These are phyloP conservation scores for Silurus meridionalis DNA, from an alignment of 2,113 vertebrate genomes.

Conservation along the genomic window DNA sequence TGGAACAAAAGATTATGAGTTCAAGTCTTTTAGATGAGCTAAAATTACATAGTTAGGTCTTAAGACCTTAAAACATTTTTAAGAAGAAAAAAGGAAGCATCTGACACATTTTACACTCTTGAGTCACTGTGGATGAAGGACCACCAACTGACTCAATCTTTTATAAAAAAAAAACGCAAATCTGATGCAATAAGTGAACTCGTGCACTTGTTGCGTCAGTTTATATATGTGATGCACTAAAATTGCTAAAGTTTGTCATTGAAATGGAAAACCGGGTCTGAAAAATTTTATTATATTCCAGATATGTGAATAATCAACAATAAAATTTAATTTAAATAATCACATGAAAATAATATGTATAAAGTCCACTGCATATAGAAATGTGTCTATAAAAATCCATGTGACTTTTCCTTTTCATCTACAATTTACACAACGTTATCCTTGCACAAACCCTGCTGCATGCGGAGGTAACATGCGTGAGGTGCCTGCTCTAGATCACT, in stretches of 20 bases:
- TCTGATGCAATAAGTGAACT: not conserved
- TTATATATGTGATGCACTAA: not conserved
- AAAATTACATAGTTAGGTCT: not conserved
- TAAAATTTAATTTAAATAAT: not conserved
- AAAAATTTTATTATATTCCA: not conserved
- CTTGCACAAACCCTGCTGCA: not conserved
- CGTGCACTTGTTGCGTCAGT: not conserved
- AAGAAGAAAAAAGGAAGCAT: not conserved
- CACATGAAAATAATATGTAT: not conserved
- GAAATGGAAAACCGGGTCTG: not conserved
- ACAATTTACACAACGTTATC: not conserved
- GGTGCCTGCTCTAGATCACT: constrained; percentile 30
- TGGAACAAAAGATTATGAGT: not conserved
- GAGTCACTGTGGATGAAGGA: not conserved
- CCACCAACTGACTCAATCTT: not conserved
- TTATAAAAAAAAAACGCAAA: not conserved
- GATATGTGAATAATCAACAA: not conserved
- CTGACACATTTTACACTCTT: not conserved
- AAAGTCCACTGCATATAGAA: not conserved
- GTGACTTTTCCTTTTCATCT: not conserved
- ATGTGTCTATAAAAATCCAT: not conserved
- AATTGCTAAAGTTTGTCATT: not conserved
- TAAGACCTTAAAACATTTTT: not conserved
- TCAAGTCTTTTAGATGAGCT: not conserved
- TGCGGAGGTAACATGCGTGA: constrained; percentile 13